Conservation (phyloP, 2,113 vertebrate species). For the Apaloderma vittatum region DNA sequence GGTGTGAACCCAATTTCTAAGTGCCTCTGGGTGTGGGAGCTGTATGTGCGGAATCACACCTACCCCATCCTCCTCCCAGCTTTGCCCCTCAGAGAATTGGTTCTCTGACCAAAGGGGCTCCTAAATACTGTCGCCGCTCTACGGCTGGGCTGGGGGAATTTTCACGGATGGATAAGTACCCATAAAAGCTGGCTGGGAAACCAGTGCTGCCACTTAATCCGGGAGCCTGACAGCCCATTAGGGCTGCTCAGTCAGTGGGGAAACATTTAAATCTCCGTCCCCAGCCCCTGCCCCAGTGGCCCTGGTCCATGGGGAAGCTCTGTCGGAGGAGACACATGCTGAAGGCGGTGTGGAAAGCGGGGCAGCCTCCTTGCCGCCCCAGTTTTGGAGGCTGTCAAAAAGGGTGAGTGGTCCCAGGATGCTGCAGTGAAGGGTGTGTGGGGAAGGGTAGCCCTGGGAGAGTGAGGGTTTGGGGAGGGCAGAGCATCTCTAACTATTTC, state of each 20-base stretch:
- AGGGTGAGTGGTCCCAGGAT: neutral
- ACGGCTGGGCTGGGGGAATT: conserved; percentile 79
- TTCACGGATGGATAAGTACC: conserved; percentile 82
- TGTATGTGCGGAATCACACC: neutral
- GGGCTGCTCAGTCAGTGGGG: neutral
- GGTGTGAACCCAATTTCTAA: neutral
- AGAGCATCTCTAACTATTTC: neutral
- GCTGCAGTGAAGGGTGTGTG: neutral
- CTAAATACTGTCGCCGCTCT: conserved; percentile 64
- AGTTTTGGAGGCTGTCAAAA: neutral
- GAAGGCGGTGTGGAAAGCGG: neutral
- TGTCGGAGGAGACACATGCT: neutral
- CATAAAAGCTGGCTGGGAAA: conserved; percentile 80
- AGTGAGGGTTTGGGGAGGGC: neutral
- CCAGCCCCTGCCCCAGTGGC: accelerated
- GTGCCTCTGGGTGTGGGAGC: neutral
- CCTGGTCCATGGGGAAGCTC: neutral
- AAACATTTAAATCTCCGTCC: neutral
- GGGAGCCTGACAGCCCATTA: neutral
- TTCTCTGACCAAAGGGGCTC: conserved; percentile 71
- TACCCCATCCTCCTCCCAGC: neutral
- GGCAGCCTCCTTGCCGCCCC: neutral
- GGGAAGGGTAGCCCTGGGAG: neutral
- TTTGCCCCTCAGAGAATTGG: neutral
- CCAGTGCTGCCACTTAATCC: conserved; percentile 36